Conservation (phyloP, 2,113 vertebrate genomes). For the Chionomys nivalis region DNA sequence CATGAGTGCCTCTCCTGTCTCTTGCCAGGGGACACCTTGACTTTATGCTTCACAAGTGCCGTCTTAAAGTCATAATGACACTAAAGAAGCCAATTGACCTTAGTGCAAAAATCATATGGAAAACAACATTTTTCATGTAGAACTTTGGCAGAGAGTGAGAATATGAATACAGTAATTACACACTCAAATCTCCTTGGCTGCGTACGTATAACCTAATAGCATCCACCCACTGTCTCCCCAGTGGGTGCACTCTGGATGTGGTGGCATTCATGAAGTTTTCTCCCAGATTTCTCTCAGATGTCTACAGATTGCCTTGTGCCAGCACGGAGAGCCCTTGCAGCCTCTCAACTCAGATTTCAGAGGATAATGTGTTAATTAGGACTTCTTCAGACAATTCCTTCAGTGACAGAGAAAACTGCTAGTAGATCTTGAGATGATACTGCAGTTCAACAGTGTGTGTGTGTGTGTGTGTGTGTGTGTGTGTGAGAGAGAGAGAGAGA, state of each 20-base stretch:
- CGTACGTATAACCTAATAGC: slow-evolving; percentile 53
- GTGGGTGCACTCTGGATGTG: slow-evolving; percentile 58
- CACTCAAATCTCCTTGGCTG: slow-evolving; percentile 15
- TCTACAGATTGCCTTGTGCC: slow-evolving; percentile 65
- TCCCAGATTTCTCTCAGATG: slow-evolving; percentile 67
- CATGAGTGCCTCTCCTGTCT: not conserved
- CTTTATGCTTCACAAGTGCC: not conserved
- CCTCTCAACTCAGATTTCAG: slow-evolving; percentile 67
- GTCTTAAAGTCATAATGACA: not conserved
- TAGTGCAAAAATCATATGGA: not conserved
- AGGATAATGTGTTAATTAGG: slow-evolving; percentile 67
- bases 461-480: not conserved
- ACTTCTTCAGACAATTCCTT: slow-evolving; percentile 61
- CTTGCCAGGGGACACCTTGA: not conserved
- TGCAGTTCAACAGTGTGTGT: not conserved
- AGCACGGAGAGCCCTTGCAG: slow-evolving; percentile 58
- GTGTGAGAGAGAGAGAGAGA: no score
- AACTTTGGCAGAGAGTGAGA: slow-evolving; percentile 8
- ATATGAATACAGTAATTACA: slow-evolving; percentile 61
- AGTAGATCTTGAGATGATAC: not conserved
- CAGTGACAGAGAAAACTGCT: slow-evolving; percentile 32
- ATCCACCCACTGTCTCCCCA: slow-evolving; percentile 31
- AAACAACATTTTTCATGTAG: slow-evolving; percentile 41
- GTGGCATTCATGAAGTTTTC: slow-evolving; percentile 65
- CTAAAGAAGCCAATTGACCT: slow-evolving; percentile 1